These are phyloP conservation scores for Scomber colias DNA, from an alignment of 2,113 vertebrate genomes.

Conservation along the genomic window DNA sequence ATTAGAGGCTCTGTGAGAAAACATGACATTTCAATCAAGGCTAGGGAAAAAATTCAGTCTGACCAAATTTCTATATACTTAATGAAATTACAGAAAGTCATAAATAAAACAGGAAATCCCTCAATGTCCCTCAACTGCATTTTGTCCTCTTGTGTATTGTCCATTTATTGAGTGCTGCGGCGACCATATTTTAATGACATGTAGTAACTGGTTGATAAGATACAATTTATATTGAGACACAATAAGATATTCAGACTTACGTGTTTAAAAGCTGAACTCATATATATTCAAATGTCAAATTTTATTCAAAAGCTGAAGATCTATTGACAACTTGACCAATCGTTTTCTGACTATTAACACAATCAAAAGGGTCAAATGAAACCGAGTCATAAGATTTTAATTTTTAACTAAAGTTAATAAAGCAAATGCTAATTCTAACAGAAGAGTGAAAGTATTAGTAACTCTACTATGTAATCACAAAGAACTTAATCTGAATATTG, in stretches of 20 bases:
- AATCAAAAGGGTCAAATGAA: too few species aligned
- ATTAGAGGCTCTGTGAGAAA: slow-evolving; percentile 9
- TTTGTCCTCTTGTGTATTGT: neutral
- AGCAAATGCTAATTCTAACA: neutral
- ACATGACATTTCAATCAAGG: neutral
- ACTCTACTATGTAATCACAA: neutral
- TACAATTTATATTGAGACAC: too few species aligned
- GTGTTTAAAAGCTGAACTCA: too few species aligned
- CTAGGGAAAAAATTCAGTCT: neutral
- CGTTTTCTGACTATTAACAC: too few species aligned
- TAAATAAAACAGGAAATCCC: neutral
- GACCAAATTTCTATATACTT: neutral
- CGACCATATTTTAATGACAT: neutral
- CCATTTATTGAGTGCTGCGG: neutral
- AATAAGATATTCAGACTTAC: too few species aligned
- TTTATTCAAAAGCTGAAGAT: too few species aligned
- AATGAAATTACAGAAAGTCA: neutral
- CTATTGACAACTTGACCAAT: too few species aligned
- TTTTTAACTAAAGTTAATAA: too few species aligned
- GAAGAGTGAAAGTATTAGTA: neutral
- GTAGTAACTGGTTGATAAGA: too few species aligned
- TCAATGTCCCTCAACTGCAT: too few species aligned
- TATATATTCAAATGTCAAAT: too few species aligned
- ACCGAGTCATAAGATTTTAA: too few species aligned
- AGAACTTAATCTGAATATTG: neutral